phyloP scores from a whole-genome alignment of 30 jellyfish, hydroid and myxozoan species.

The Chironex yamaguchii region DNA sequence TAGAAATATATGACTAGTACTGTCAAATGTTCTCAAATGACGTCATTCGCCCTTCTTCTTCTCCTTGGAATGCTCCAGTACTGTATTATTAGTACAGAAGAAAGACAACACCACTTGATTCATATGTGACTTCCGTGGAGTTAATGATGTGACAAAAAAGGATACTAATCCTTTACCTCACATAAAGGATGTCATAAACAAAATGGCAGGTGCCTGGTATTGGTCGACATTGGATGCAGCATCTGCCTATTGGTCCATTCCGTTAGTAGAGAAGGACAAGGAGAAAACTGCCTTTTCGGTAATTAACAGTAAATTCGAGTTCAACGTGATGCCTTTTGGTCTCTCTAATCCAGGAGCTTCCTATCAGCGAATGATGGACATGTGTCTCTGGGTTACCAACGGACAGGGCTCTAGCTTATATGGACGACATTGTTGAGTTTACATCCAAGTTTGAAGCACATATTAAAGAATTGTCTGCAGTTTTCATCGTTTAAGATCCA shows the following conservation, averaged over 20 bases:
- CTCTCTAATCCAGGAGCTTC: constrained; percentile 49
- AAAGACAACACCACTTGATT: constrained; percentile 42
- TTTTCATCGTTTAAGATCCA: constrained; percentile 11
- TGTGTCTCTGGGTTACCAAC: neutral
- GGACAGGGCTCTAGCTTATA: constrained; percentile 10
- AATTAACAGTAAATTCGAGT: constrained; percentile 15
- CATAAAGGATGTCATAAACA: constrained; percentile 60
- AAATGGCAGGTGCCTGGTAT: constrained; percentile 39
- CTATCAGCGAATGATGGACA: constrained; percentile 56
- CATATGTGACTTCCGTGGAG: constrained; percentile 43
- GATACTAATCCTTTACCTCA: constrained; percentile 54
- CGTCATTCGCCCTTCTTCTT: constrained; percentile 52
- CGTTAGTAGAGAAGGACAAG: neutral
- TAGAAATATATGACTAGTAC: no score
- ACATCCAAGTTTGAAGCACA: constrained; percentile 23
- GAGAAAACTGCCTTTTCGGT: constrained; percentile 60
- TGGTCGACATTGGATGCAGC: constrained; percentile 63
- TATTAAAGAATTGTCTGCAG: constrained; percentile 1
- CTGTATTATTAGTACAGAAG: constrained; percentile 3
- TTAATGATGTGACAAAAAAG: constrained; percentile 51
- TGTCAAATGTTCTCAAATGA: constrained; percentile 43
- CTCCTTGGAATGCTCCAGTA: constrained; percentile 61
- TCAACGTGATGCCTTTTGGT: constrained; percentile 55
- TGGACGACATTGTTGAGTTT: constrained; percentile 66
- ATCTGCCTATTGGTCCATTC: constrained; percentile 51